phyloP scores from a whole-genome alignment of 2,888 invertebrate species.

The Saturnia pavonia region DNA sequence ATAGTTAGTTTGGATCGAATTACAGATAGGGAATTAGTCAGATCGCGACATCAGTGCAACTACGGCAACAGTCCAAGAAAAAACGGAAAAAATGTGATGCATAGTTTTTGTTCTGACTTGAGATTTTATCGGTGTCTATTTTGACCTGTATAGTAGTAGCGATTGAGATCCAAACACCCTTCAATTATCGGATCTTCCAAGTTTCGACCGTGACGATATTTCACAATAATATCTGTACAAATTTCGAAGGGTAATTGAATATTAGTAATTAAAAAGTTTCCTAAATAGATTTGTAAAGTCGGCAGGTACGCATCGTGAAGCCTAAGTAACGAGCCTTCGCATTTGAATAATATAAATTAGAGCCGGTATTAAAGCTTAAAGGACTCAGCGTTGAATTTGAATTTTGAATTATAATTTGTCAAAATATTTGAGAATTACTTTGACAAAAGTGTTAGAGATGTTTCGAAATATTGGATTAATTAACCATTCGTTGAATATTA shows the following conservation, averaged over 20 bases:
- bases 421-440: neutral
- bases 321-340: neutral
- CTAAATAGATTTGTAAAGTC: neutral
- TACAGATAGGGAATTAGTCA: too few relatives aligned
- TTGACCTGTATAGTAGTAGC: neutral
- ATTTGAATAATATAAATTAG: constrained; percentile 7
- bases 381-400: neutral
- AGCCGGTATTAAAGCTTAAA: neutral
- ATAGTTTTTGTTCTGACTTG: neutral
- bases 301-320: neutral
- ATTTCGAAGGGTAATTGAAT: neutral
- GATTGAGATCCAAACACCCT: neutral
- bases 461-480: neutral
- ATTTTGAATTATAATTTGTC: neutral
- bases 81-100: too few relatives aligned
- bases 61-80: too few relatives aligned
- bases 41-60: too few relatives aligned
- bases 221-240: neutral
- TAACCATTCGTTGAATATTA: neutral
- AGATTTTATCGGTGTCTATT: neutral
- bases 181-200: neutral
- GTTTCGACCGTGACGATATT: neutral
- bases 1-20: too few relatives aligned
- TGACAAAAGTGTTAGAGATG: neutral
- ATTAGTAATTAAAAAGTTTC: neutral